Percentiles rank a stretch among this genome's conserved stretches.
phyloP scores from a whole-genome alignment of 2,888 invertebrate genomes.

The Pegoplata infirma region DNA sequence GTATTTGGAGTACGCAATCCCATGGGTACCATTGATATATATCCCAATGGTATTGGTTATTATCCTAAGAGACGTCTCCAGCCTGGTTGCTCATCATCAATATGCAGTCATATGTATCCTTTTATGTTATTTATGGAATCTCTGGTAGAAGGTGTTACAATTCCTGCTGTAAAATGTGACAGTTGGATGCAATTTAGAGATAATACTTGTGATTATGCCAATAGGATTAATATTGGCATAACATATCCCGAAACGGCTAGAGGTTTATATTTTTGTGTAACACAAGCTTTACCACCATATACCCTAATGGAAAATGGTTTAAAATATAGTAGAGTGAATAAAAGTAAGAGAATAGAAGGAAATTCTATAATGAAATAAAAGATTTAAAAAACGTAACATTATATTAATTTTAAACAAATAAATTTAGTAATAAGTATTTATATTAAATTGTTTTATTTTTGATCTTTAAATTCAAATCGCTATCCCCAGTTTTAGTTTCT shows the following conservation, averaged over 20 bases:
- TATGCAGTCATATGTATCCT: constrained; percentile 74
- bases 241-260: constrained; percentile 68
- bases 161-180: constrained; percentile 73
- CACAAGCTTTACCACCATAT: constrained; percentile 72
- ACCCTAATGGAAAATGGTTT: constrained; percentile 72
- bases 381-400: no score
- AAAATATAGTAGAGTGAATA: constrained; percentile 62
- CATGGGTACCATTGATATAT: constrained; percentile 72
- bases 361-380: neutral
- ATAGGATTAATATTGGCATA: constrained; percentile 70
- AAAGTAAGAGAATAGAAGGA: neutral
- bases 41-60: constrained; percentile 74
- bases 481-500: no score
- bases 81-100: constrained; percentile 71
- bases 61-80: constrained; percentile 70
- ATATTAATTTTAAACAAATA: no score
- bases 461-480: no score
- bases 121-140: constrained; percentile 74
- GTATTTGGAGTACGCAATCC: constrained; percentile 69
- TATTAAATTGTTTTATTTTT: no score
- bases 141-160: constrained; percentile 71
- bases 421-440: no score
- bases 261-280: constrained; percentile 72
- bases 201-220: constrained; percentile 67
- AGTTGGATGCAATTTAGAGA: constrained; percentile 71